Conservation (phyloP, 2,797 vertebrate species). For the Gymnothorax reevesii region DNA sequence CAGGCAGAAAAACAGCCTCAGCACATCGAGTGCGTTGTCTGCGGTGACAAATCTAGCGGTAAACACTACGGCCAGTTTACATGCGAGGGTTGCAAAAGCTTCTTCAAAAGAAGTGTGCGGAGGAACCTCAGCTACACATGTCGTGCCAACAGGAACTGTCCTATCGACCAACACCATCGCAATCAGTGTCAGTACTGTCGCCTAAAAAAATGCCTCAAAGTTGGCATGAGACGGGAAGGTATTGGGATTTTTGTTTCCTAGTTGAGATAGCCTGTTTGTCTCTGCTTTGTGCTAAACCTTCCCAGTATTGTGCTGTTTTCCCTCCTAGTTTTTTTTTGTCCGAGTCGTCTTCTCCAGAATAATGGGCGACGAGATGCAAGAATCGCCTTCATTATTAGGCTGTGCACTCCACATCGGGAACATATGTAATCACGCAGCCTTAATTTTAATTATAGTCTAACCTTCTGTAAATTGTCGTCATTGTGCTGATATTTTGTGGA, state of each 20-base stretch:
- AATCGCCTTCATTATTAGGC: conserved; percentile 61
- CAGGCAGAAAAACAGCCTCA: conserved; percentile 82
- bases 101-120: conserved; percentile 94
- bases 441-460: background rate
- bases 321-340: conserved; percentile 38
- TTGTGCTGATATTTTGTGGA: conserved; percentile 1
- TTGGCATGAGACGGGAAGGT: conserved; percentile 99
- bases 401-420: conserved; percentile 49
- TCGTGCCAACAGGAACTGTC: conserved; percentile 94
- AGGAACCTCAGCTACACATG: conserved; percentile 95
- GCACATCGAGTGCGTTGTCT: conserved; percentile 94
- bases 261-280: conserved; percentile 23
- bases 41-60: conserved; percentile 95
- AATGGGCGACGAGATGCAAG: conserved; percentile 60
- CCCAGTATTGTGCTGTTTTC: conserved; percentile 29
- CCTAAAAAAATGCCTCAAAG: conserved; percentile 98
- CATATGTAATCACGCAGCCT: conserved; percentile 37
- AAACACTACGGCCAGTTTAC: conserved; percentile 98
- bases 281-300: conserved; percentile 20
- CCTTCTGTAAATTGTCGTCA: conserved; percentile 16
- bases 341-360: conserved; percentile 54
- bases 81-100: conserved; percentile 97
- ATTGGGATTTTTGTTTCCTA: conserved; percentile 78
- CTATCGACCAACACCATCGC: conserved; percentile 96
- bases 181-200: conserved; percentile 99